A percentile compares a stretch with the other conserved stretches of the same genome.
These are phyloP conservation scores for Erannis defoliaria DNA, from an alignment of 2,888 invertebrate species.

Conservation along the genomic window DNA sequence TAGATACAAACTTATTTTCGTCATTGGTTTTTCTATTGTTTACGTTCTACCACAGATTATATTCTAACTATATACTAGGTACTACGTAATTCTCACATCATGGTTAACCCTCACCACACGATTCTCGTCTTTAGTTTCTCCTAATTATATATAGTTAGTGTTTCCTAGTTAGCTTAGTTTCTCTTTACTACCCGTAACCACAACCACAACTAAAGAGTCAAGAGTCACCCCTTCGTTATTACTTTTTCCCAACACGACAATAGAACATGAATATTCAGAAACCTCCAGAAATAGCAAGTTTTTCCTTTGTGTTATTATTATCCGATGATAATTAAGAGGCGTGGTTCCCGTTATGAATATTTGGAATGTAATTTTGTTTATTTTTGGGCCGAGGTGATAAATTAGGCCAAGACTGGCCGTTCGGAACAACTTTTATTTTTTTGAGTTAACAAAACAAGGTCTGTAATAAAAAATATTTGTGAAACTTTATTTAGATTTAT, in stretches of 20 bases:
- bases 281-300: conserved; percentile 53
- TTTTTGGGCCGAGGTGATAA: conserved; percentile 23
- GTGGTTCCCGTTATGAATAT: conserved; percentile 40
- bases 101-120: too few relatives aligned
- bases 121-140: too few relatives aligned
- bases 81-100: too few relatives aligned
- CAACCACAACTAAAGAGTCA: conserved; percentile 14
- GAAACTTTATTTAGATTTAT: conserved; percentile 1
- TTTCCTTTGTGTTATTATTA: conserved; percentile 55
- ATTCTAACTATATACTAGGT: too few relatives aligned
- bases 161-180: too few relatives aligned
- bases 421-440: conserved; percentile 7
- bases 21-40: too few relatives aligned
- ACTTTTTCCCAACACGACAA: conserved; percentile 40
- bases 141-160: too few relatives aligned
- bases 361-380: conserved; percentile 32
- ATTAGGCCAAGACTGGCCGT: conserved; percentile 9
- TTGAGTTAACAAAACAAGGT: not conserved
- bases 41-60: too few relatives aligned
- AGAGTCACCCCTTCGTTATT: conserved; percentile 33
- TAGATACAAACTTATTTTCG: too few relatives aligned
- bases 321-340: conserved; percentile 58
- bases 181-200: conserved; percentile 1
- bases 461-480: not conserved
- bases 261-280: conserved; percentile 65